Percentiles rank a stretch among this genome's conserved stretches.
Conservation (phyloP, 2,888 invertebrate genomes). For the Orthosia cruda region DNA sequence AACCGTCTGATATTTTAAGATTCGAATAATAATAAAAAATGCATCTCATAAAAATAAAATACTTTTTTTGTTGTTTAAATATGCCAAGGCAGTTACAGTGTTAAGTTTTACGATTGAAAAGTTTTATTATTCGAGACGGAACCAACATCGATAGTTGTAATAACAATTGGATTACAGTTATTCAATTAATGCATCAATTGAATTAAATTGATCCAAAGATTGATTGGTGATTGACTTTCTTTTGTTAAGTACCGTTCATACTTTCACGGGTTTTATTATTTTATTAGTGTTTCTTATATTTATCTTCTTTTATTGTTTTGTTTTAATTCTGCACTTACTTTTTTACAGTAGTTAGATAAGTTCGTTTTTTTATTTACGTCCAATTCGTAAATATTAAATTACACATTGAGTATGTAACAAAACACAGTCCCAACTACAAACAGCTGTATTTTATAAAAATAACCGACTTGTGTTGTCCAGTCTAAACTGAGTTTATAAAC, state of each 20-base stretch:
- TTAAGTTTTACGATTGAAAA: slow-evolving; percentile 57
- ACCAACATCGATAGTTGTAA: slow-evolving; percentile 23
- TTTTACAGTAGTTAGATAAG: not conserved
- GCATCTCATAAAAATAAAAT: slow-evolving; percentile 24
- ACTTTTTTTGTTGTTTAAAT: slow-evolving; percentile 33
- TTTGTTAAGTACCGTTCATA: slow-evolving; percentile 26
- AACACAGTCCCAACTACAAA: too few relatives aligned
- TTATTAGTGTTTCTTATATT: not conserved
- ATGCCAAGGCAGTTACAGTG: slow-evolving; percentile 43
- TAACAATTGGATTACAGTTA: slow-evolving; percentile 49
- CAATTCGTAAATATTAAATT: too few relatives aligned
- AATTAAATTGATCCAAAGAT: slow-evolving; percentile 33
- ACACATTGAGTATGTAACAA: too few relatives aligned
- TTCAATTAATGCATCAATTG: slow-evolving; percentile 36
- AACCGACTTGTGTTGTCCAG: too few relatives aligned
- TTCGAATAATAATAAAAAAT: slow-evolving; percentile 18
- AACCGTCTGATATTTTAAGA: slow-evolving; percentile 9
- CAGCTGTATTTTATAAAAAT: too few relatives aligned
- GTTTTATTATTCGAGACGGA: slow-evolving; percentile 59
- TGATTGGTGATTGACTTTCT: slow-evolving; percentile 32
- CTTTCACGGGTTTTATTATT: slow-evolving; percentile 27
- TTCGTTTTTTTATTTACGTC: too few relatives aligned
- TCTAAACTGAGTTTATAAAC: too few relatives aligned
- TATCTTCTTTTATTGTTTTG: not conserved
- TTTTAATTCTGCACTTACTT: not conserved